phyloP scores from a whole-genome alignment of 2,888 invertebrate genomes.

The Mythimna vitellina region DNA sequence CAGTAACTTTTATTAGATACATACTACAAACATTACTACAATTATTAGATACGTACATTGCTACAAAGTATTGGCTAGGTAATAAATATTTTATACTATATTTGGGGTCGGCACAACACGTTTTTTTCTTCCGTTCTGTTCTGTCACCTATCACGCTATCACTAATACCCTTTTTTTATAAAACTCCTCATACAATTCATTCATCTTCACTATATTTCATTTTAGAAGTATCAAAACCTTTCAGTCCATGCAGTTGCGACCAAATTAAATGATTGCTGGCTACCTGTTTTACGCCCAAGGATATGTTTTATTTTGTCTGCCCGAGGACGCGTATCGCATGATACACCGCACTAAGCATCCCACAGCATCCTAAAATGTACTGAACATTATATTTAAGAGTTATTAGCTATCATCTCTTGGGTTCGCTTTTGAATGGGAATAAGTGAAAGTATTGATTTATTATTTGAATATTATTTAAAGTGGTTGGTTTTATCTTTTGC shows the following conservation, averaged over 20 bases:
- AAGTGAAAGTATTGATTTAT: conserved; percentile 53
- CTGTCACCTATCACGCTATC: no score
- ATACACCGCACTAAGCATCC: conserved; percentile 71
- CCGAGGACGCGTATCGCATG: conserved; percentile 73
- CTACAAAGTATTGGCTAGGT: no score
- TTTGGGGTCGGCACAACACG: no score
- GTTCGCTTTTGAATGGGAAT: conserved; percentile 38
- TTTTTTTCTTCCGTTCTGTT: no score
- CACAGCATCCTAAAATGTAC: conserved; percentile 54
- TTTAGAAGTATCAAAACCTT: conserved; percentile 75
- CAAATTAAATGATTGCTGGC: conserved; percentile 84
- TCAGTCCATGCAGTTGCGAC: conserved; percentile 59
- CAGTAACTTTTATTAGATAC: not conserved
- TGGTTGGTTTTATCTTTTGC: conserved; percentile 2
- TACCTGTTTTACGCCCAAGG: conserved; percentile 89
- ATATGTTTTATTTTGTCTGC: conserved; percentile 83
- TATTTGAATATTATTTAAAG: conserved; percentile 41
- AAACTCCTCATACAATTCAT: no score
- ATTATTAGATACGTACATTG: no score
- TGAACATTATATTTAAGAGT: conserved; percentile 66
- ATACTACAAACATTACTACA: no score
- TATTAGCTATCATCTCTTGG: conserved; percentile 58
- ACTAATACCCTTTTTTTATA: no score
- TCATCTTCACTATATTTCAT: not conserved
- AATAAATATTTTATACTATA: no score